Conservation (phyloP, 2,797 vertebrate species). For the Cichlasoma orientale region DNA sequence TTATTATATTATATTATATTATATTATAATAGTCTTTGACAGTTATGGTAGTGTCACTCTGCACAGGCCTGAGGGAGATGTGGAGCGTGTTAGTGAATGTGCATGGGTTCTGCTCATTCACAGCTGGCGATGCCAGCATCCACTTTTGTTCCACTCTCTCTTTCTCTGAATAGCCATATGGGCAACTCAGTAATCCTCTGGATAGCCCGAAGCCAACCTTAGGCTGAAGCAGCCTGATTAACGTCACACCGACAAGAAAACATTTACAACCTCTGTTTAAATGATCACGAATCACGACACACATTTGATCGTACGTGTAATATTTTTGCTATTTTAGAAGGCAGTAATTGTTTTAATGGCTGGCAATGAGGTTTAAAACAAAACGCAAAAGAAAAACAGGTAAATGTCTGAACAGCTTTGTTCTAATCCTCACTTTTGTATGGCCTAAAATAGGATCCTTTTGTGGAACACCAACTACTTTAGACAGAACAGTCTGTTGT, state of each 20-base stretch:
- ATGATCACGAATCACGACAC: constrained; percentile 1
- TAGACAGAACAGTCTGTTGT: constrained; percentile 24
- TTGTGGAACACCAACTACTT: constrained; percentile 43
- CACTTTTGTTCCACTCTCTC: constrained; percentile 37
- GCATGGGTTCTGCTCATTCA: constrained; percentile 57
- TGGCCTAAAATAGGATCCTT: constrained; percentile 25
- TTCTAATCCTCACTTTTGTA: constrained; percentile 44
- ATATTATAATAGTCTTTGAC: constrained; percentile 3
- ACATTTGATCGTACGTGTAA: neutral
- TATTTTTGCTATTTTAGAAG: neutral
- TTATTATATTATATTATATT: neutral
- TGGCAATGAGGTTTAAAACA: neutral
- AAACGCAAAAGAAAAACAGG: neutral
- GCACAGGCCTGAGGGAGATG: constrained; percentile 5
- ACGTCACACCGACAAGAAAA: constrained; percentile 22
- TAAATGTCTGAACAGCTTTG: constrained; percentile 13
- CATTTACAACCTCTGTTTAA: constrained; percentile 32
- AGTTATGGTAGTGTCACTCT: constrained; percentile 39
- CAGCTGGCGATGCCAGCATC: constrained; percentile 42
- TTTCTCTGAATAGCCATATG: constrained; percentile 51
- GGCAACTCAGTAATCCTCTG: constrained; percentile 55
- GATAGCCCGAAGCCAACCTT: constrained; percentile 50
- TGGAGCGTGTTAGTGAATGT: constrained; percentile 48
- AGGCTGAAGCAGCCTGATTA: constrained; percentile 39
- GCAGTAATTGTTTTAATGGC: neutral